A percentile compares a stretch with the other conserved stretches of the same genome.
phyloP scores from a whole-genome alignment of 2,113 vertebrate genomes.

The Gadus chalcogrammus region DNA sequence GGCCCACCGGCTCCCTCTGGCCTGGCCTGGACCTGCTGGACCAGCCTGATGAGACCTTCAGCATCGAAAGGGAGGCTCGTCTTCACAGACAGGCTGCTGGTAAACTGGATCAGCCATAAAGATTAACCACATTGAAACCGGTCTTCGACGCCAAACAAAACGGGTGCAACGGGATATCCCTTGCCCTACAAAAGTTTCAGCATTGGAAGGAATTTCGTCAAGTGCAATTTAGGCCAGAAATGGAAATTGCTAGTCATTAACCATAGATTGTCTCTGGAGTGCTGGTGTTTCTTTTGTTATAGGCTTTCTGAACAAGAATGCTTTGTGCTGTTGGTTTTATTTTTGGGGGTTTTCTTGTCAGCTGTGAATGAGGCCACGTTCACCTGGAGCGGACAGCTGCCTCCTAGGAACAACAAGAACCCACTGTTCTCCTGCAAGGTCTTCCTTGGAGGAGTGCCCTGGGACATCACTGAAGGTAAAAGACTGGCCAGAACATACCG shows the following conservation, averaged over 20 bases:
- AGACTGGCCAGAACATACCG: neutral
- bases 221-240: neutral
- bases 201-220: neutral
- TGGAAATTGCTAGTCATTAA: too few relatives aligned
- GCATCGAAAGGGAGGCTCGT: slow-evolving; percentile 93
- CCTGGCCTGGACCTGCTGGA: slow-evolving; percentile 86
- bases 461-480: slow-evolving; percentile 98
- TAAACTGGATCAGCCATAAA: slow-evolving; percentile 39
- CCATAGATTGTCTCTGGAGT: too few relatives aligned
- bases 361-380: slow-evolving; percentile 96
- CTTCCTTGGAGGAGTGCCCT: slow-evolving; percentile 95
- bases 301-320: too few relatives aligned
- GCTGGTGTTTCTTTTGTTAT: too few relatives aligned
- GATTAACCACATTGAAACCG: too few relatives aligned
- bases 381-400: slow-evolving; percentile 96
- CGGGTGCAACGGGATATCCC: too few relatives aligned
- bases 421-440: slow-evolving; percentile 97
- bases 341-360: slow-evolving; percentile 39
- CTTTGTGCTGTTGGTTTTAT: neutral
- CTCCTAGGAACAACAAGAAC: slow-evolving; percentile 94
- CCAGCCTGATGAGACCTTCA: slow-evolving; percentile 87
- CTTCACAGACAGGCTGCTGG: slow-evolving; percentile 95
- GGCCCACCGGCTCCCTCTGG: slow-evolving; percentile 89
- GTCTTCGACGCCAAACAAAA: too few relatives aligned
- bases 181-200: neutral